A percentile compares a stretch with the other conserved stretches of the same genome.
phyloP scores from a whole-genome alignment of 2,113 vertebrate species.

The Dromiciops gliroides region DNA sequence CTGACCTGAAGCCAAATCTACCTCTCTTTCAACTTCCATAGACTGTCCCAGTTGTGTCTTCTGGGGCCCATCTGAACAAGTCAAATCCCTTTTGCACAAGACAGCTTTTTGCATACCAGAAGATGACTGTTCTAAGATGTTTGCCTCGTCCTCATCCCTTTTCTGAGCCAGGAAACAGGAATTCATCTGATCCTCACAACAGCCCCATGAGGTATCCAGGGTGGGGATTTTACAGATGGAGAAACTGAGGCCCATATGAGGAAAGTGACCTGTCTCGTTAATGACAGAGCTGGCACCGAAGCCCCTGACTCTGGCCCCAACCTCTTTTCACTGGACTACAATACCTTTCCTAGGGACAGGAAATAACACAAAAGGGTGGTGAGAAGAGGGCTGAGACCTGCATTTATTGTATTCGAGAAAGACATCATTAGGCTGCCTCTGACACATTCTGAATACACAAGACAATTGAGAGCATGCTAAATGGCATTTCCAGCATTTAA shows the following conservation, averaged over 20 bases:
- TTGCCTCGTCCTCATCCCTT: not conserved
- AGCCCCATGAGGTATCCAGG: not conserved
- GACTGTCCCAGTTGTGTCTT: not conserved
- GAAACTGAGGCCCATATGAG: not conserved
- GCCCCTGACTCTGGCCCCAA: not conserved
- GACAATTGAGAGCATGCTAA: constrained; percentile 5
- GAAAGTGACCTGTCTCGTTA: not conserved
- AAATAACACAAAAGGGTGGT: not conserved
- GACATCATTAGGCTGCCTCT: not conserved
- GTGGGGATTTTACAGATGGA: not conserved
- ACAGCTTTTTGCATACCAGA: not conserved
- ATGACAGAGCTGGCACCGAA: not conserved
- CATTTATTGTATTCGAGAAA: not conserved
- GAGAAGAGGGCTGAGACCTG: not conserved
- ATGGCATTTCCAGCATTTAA: constrained; percentile 38
- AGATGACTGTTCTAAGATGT: not conserved
- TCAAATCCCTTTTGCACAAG: not conserved
- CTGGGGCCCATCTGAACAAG: not conserved
- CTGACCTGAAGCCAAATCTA: not conserved
- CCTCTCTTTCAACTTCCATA: not conserved
- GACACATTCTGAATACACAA: not conserved
- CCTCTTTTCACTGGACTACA: not conserved
- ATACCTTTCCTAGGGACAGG: not conserved
- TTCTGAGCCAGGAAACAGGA: not conserved
- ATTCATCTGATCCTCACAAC: not conserved